Percentiles rank a stretch among this genome's conserved stretches.
Evolutionary conservation across 2,797 vertebrate species (phyloP).

Genomic region (Babyrousa celebensis): DNA sequence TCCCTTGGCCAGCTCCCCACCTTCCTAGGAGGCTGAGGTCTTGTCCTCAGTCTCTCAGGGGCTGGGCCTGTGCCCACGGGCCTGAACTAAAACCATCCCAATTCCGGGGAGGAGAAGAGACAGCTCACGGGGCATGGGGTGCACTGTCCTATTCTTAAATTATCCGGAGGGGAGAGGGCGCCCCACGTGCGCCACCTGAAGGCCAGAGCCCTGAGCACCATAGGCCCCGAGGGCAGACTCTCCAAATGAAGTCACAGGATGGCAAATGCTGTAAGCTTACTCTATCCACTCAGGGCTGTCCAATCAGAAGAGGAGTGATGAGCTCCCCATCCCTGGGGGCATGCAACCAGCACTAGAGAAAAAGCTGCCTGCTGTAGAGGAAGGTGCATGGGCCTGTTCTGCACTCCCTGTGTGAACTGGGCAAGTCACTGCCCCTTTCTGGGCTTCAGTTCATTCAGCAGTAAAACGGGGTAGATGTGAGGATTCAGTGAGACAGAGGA

Average conservation of each 20-base stretch:
- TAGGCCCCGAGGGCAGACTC: background rate
- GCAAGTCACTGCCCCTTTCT: background rate
- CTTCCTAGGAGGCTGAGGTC: background rate
- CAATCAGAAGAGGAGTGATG: background rate
- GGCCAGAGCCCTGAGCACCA: accelerated
- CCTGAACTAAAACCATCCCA: background rate
- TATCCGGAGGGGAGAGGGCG: background rate
- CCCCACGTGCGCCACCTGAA: background rate
- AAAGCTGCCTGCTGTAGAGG: background rate
- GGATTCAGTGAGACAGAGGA: background rate
- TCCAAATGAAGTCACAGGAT: background rate
- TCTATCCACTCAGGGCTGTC: background rate
- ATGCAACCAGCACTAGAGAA: background rate
- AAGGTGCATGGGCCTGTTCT: accelerated
- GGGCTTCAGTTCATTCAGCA: background rate
- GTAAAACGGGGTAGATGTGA: background rate
- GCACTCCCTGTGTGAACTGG: background rate
- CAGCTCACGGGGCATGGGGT: no score
- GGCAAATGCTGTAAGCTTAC: background rate
- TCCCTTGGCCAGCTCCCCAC: accelerated
- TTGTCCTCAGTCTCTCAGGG: background rate
- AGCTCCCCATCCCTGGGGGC: background rate
- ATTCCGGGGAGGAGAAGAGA: background rate
- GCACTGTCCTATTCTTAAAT: background rate
- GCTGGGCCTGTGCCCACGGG: background rate